Percentiles rank a stretch among this genome's conserved stretches.
Conservation (phyloP, 1,140 invertebrate genomes). For the Heliconius nattereri region DNA sequence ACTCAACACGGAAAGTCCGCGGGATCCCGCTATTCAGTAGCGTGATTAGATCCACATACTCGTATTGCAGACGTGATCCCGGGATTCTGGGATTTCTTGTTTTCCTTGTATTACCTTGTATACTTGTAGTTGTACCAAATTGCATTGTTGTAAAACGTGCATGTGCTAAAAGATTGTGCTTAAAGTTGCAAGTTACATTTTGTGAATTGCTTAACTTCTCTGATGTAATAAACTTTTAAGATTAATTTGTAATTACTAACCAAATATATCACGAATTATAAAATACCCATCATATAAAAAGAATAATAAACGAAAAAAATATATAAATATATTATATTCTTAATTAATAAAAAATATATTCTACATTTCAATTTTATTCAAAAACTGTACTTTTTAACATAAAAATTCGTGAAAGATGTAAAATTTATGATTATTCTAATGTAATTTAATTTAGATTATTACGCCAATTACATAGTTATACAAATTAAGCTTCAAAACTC, state of each 20-base stretch:
- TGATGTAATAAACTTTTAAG: no score
- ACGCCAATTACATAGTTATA: not conserved
- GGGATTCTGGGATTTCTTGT: not conserved
- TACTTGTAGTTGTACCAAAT: not conserved
- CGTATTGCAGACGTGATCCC: not conserved
- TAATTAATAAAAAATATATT: no score
- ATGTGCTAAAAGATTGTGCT: not conserved
- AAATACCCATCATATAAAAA: no score
- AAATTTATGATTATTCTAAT: not conserved
- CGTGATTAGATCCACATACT: conserved; percentile 3
- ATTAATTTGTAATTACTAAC: no score
- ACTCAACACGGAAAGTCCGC: not conserved
- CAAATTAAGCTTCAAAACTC: not conserved
- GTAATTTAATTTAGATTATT: not conserved
- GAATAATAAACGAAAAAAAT: no score
- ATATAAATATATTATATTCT: no score
- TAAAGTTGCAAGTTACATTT: not conserved
- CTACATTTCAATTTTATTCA: no score
- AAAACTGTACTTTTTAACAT: no score
- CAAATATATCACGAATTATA: no score
- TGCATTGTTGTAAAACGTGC: not conserved
- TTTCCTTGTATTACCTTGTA: not conserved
- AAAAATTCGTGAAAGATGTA: not conserved
- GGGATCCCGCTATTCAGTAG: not conserved
- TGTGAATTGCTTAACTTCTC: no score